phyloP scores from a whole-genome alignment of 2,797 vertebrate species.

The Pseudomugil tenellus region DNA sequence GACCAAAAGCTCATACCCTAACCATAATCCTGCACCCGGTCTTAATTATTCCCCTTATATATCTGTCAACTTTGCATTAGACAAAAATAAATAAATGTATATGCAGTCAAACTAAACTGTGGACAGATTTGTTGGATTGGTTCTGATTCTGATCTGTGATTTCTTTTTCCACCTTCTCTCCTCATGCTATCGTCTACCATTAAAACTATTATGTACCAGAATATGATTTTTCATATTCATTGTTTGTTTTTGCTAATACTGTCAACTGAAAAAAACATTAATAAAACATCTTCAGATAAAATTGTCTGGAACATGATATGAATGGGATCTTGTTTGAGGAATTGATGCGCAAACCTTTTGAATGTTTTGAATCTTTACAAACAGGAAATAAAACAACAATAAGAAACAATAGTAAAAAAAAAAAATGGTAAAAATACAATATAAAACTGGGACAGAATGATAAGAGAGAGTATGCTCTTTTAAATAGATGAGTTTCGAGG shows the following conservation, averaged over 20 bases:
- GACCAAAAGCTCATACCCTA: slow-evolving; percentile 44
- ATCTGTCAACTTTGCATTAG: slow-evolving; percentile 59
- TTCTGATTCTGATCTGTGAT: slow-evolving; percentile 60
- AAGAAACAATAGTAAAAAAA: too few relatives aligned
- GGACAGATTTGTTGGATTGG: slow-evolving; percentile 60
- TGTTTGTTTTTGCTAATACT: slow-evolving; percentile 79
- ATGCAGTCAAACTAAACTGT: slow-evolving; percentile 51
- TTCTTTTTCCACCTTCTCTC: slow-evolving; percentile 39
- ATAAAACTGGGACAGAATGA: too few relatives aligned
- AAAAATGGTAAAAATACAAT: too few relatives aligned
- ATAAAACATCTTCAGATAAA: slow-evolving; percentile 81
- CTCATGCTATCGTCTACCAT: slow-evolving; percentile 38
- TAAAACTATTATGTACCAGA: slow-evolving; percentile 47
- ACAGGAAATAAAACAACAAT: too few relatives aligned
- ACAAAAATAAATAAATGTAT: slow-evolving; percentile 48
- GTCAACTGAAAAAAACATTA: slow-evolving; percentile 77
- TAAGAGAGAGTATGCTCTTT: too few relatives aligned
- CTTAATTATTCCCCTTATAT: slow-evolving; percentile 34
- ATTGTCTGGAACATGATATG: slow-evolving; percentile 15
- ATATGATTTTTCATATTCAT: slow-evolving; percentile 63
- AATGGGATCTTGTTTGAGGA: slow-evolving; percentile 13
- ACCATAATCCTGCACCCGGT: slow-evolving; percentile 27
- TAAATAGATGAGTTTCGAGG: too few relatives aligned
- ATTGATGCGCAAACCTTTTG: slow-evolving; percentile 17
- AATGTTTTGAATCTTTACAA: too few relatives aligned